Conservation (phyloP, 2,113 vertebrate species). For the Trinectes maculatus region DNA sequence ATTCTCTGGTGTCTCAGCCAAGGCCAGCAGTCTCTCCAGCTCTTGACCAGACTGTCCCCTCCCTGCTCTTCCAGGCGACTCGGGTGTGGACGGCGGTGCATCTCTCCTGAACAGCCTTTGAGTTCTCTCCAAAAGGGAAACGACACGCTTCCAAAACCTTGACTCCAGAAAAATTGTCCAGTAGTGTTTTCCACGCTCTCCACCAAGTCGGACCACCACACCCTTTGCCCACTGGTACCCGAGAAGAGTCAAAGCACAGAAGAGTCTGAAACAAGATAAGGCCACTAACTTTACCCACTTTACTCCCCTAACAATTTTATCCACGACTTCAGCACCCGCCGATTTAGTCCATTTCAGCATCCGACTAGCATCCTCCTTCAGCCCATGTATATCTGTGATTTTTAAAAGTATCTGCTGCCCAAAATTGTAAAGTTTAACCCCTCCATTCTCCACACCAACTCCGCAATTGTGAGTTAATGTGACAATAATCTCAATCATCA, state of each 20-base stretch:
- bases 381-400: slow-evolving; percentile 78
- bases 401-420: slow-evolving; percentile 77
- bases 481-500: slow-evolving; percentile 88
- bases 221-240: slow-evolving; percentile 73
- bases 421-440: slow-evolving; percentile 81
- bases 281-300: slow-evolving; percentile 70
- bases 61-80: slow-evolving; percentile 73
- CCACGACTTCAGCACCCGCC: slow-evolving; percentile 61
- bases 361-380: slow-evolving; percentile 74
- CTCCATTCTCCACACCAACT: slow-evolving; percentile 83
- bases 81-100: slow-evolving; percentile 32
- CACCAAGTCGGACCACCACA: slow-evolving; percentile 47
- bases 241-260: slow-evolving; percentile 78
- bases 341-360: slow-evolving; percentile 72
- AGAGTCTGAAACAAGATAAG: slow-evolving; percentile 78
- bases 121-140: slow-evolving; percentile 54
- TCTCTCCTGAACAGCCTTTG: slow-evolving; percentile 63
- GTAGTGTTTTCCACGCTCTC: slow-evolving; percentile 72
- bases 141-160: slow-evolving; percentile 74
- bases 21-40: slow-evolving; percentile 87
- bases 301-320: slow-evolving; percentile 61
- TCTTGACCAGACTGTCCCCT: slow-evolving; percentile 83
- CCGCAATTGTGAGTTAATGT: slow-evolving; percentile 84
- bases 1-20: slow-evolving; percentile 89
- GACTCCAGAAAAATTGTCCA: slow-evolving; percentile 79